phyloP scores from a whole-genome alignment of 2,797 vertebrate genomes.

The Sebastes taczanowskii region DNA sequence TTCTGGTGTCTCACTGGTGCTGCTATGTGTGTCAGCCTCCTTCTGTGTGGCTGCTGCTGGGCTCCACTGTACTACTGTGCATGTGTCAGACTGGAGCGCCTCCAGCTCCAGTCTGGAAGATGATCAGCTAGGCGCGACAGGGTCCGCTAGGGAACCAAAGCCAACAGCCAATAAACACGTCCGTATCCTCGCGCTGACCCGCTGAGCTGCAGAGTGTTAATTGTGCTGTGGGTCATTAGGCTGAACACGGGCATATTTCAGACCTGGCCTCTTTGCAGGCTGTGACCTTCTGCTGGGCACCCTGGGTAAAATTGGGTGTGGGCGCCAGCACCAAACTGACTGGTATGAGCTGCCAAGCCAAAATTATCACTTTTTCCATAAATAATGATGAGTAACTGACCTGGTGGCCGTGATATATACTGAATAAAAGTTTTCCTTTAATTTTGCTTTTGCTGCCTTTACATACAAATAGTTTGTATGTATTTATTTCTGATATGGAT shows the following conservation, averaged over 20 bases:
- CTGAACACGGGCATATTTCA: conserved; percentile 66
- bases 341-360: conserved; percentile 36
- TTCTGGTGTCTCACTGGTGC: conserved; percentile 32
- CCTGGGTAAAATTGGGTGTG: conserved; percentile 38
- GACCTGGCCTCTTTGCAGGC: conserved; percentile 48
- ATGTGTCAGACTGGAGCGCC: conserved; percentile 72
- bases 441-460: background rate
- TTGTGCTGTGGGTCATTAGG: conserved; percentile 77
- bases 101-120: conserved; percentile 73
- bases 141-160: conserved; percentile 44
- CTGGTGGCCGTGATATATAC: conserved; percentile 48
- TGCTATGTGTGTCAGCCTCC: conserved; percentile 62
- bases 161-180: conserved; percentile 77
- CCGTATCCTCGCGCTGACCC: conserved; percentile 41
- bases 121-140: conserved; percentile 66
- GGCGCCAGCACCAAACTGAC: conserved; percentile 41
- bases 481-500: background rate
- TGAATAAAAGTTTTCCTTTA: background rate
- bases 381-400: conserved; percentile 62
- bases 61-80: conserved; percentile 44
- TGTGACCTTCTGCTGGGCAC: conserved; percentile 62
- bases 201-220: conserved; percentile 75
- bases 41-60: conserved; percentile 51
- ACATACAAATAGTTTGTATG: background rate
- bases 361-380: conserved; percentile 53